Percentiles rank a stretch among this genome's conserved stretches.
Conservation (phyloP, 2,797 vertebrate genomes). For the Cyclopterus lumpus region DNA sequence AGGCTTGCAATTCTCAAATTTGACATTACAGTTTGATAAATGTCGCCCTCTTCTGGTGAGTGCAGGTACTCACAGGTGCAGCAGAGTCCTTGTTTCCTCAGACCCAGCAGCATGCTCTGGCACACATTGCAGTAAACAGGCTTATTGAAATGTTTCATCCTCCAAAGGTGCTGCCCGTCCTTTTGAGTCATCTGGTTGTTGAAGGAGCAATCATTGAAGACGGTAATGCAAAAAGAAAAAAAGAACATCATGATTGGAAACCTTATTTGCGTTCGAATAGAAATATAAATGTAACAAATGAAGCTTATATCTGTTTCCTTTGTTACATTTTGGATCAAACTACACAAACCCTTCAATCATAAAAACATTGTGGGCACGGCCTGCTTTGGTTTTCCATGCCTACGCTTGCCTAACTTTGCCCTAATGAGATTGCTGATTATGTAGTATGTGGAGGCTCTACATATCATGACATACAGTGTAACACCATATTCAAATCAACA, state of each 20-base stretch:
- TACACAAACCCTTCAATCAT: slow-evolving; percentile 17
- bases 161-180: slow-evolving; percentile 93
- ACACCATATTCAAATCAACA: slow-evolving; percentile 34
- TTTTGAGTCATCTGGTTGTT: slow-evolving; percentile 87
- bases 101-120: slow-evolving; percentile 87
- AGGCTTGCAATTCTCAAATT: background rate
- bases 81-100: slow-evolving; percentile 92
- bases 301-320: background rate
- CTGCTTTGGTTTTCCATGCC: slow-evolving; percentile 39
- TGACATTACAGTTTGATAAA: background rate
- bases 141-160: slow-evolving; percentile 92
- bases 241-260: background rate
- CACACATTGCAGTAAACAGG: slow-evolving; percentile 93
- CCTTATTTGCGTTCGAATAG: background rate
- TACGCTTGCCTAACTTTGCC: slow-evolving; percentile 37
- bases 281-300: background rate
- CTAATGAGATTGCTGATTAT: slow-evolving; percentile 50
- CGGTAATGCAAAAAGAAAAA: background rate
- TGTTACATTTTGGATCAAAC: slow-evolving; percentile 8
- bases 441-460: slow-evolving; percentile 23
- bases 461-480: slow-evolving; percentile 1
- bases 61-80: slow-evolving; percentile 89
- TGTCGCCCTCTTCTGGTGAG: slow-evolving; percentile 58
- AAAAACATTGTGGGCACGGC: background rate
- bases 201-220: background rate